phyloP scores from a whole-genome alignment of 2,113 vertebrate species.

The Xiphias gladius region DNA sequence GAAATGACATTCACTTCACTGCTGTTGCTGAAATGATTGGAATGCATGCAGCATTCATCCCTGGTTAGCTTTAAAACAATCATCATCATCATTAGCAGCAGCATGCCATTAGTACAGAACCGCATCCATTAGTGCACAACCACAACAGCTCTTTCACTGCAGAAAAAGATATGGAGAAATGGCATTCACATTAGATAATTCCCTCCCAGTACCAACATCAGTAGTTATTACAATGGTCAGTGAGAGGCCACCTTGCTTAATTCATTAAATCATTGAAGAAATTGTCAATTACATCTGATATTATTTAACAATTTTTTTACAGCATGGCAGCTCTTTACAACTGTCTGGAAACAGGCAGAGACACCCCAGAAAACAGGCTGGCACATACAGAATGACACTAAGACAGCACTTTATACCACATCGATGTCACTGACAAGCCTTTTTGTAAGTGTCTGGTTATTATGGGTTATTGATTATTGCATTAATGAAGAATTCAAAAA shows the following conservation, averaged over 20 bases:
- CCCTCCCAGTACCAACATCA: conserved; percentile 7
- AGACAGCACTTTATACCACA: conserved; percentile 35
- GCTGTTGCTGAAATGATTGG: conserved; percentile 22
- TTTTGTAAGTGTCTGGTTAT: neutral
- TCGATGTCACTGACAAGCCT: conserved; percentile 20
- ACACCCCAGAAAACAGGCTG: conserved; percentile 38
- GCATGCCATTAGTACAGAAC: conserved; percentile 49
- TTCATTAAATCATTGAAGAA: conserved; percentile 10
- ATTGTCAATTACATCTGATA: neutral
- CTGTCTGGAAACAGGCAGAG: conserved; percentile 32
- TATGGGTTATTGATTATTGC: neutral
- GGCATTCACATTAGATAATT: conserved; percentile 23
- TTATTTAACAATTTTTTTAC: conserved; percentile 15
- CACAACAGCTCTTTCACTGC: conserved; percentile 27
- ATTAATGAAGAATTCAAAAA: neutral
- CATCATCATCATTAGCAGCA: conserved; percentile 10
- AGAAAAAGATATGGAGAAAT: conserved; percentile 11
- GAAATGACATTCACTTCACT: conserved; percentile 18
- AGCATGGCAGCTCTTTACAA: conserved; percentile 45
- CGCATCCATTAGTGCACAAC: conserved; percentile 33
- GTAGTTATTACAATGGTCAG: conserved; percentile 3
- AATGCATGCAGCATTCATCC: conserved; percentile 26
- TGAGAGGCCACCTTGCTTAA: conserved; percentile 19
- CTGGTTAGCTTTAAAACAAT: conserved; percentile 38
- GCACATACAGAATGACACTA: conserved; percentile 39